These are phyloP conservation scores for Ictalurus furcatus DNA, from an alignment of 2,113 vertebrate genomes.

Conservation along the genomic window DNA sequence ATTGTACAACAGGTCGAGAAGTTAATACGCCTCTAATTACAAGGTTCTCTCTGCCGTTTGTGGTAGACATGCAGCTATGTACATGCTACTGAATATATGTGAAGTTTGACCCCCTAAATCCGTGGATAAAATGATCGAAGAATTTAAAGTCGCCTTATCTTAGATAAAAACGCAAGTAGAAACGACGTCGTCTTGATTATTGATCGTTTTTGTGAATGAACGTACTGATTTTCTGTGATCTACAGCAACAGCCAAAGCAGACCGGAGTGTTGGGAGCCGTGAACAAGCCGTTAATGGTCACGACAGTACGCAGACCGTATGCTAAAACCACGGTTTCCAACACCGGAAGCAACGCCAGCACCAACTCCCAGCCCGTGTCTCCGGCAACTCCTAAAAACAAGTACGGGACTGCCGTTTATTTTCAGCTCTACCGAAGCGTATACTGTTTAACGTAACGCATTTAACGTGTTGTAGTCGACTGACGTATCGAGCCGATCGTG, in stretches of 20 bases:
- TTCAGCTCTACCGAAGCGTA: background rate
- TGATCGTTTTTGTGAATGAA: background rate
- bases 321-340: constrained; percentile 82
- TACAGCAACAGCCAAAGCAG: constrained; percentile 82
- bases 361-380: constrained; percentile 85
- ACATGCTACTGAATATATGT: background rate
- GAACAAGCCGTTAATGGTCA: constrained; percentile 91
- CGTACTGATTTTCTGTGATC: background rate
- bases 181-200: background rate
- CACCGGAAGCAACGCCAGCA: constrained; percentile 81
- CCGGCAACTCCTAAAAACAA: constrained; percentile 85
- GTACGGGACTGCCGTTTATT: constrained; percentile 61
- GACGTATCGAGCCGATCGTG: background rate
- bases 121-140: background rate
- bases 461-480: background rate
- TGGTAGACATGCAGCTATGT: background rate
- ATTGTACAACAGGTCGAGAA: background rate
- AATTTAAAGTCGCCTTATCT: background rate
- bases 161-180: background rate
- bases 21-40: background rate
- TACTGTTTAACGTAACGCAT: background rate
- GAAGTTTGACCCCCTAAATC: background rate
- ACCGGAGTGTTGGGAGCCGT: constrained; percentile 88
- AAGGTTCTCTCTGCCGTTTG: background rate
- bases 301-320: constrained; percentile 86